These are phyloP conservation scores for Tenualosa thibaudeaui DNA, from an alignment of 2,797 vertebrate genomes.

Conservation along the genomic window DNA sequence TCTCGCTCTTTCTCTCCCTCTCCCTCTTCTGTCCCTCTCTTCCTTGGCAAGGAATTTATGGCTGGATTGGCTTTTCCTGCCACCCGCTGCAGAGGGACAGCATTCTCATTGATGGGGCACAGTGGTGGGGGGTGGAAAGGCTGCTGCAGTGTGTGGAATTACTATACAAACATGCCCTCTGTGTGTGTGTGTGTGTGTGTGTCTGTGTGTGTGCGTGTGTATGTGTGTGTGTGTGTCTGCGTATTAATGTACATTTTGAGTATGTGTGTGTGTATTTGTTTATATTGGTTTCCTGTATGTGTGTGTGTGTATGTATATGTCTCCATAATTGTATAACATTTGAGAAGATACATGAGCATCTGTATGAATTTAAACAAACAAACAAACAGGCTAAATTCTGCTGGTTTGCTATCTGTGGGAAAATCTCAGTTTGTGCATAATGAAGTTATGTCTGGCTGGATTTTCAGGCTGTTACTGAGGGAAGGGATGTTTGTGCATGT, in stretches of 20 bases:
- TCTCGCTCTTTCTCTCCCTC: slow-evolving; percentile 27
- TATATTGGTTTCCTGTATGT: neutral
- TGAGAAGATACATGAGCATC: neutral
- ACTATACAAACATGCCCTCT: slow-evolving; percentile 59
- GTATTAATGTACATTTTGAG: neutral
- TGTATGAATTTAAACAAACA: neutral
- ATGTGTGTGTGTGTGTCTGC: slow-evolving; percentile 25
- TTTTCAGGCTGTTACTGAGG: neutral
- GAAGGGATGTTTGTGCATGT: neutral
- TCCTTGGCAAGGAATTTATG: slow-evolving; percentile 66
- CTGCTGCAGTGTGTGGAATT: slow-evolving; percentile 59
- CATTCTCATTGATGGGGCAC: slow-evolving; percentile 78
- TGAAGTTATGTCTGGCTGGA: neutral
- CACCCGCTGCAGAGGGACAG: slow-evolving; percentile 68
- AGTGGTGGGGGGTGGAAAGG: slow-evolving; percentile 61
- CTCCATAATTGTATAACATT: neutral
- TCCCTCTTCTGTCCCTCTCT: slow-evolving; percentile 14
- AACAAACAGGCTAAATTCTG: neutral
- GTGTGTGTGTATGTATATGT: slow-evolving; percentile 18
- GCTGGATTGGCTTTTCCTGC: slow-evolving; percentile 70
- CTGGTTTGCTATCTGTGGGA: neutral
- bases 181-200: slow-evolving; percentile 31
- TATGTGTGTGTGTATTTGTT: neutral
- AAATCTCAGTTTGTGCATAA: neutral
- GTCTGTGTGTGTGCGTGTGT: slow-evolving; percentile 27